Percentiles rank a stretch among this genome's conserved stretches.
phyloP scores from a whole-genome alignment of 2,888 invertebrate species.

The Sphaerophoria rueppellii region DNA sequence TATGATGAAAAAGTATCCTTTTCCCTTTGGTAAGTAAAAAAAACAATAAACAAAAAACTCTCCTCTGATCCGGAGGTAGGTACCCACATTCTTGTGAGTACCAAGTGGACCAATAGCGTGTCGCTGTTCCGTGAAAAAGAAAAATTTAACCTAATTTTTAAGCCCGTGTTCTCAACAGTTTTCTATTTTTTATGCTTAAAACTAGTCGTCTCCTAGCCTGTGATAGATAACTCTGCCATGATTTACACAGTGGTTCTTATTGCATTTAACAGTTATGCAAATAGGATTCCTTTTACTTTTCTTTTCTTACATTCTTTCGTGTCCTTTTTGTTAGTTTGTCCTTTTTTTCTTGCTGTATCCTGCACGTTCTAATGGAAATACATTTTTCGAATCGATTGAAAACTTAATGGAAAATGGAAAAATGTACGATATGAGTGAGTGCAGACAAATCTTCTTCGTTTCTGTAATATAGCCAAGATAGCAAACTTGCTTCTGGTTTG shows the following conservation, averaged over 20 bases:
- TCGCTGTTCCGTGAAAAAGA: no score
- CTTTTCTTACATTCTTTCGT: not conserved
- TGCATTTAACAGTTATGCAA: constrained; percentile 56
- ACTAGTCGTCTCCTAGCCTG: not conserved
- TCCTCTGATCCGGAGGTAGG: no score
- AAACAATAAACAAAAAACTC: constrained; percentile 1
- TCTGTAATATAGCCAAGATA: not conserved
- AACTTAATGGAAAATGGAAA: constrained; percentile 52
- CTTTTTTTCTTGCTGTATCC: not conserved
- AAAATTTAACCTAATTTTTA: no score
- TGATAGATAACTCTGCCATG: not conserved
- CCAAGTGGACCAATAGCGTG: no score
- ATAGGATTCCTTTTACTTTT: constrained; percentile 15
- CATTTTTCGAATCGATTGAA: constrained; percentile 42
- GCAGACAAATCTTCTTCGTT: constrained; percentile 1
- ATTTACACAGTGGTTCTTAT: constrained; percentile 40
- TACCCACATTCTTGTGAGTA: no score
- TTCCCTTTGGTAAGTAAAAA: constrained; percentile 40
- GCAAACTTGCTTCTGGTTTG: not conserved
- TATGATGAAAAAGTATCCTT: constrained; percentile 53
- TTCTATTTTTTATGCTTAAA: no score
- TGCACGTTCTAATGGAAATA: constrained; percentile 19
- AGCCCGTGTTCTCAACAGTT: no score
- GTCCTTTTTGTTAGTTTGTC: not conserved
- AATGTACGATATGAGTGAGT: constrained; percentile 3